Conservation (phyloP, 2,888 invertebrate species). For the Onthophagus sagittarius region DNA sequence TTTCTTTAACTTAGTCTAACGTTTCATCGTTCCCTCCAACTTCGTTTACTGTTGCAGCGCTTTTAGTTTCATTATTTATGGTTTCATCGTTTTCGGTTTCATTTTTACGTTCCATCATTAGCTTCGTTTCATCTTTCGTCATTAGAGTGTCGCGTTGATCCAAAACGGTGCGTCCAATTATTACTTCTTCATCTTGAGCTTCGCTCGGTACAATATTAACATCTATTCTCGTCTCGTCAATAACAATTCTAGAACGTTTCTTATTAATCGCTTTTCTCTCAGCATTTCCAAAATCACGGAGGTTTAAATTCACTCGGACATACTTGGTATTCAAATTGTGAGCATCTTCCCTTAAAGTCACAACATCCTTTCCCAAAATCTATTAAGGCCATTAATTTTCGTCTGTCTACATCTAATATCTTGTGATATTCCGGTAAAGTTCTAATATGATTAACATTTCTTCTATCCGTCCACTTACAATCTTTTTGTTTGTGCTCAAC, state of each 20-base stretch:
- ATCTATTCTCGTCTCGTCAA: neutral
- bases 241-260: neutral
- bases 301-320: neutral
- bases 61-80: no score
- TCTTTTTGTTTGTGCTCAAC: neutral
- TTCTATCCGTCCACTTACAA: neutral
- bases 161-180: neutral
- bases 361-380: neutral
- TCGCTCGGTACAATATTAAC: neutral
- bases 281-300: no score
- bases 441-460: neutral
- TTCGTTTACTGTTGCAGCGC: no score
- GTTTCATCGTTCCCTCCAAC: no score
- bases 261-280: neutral
- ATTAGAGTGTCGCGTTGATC: neutral
- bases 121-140: neutral
- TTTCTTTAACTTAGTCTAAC: no score
- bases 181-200: neutral
- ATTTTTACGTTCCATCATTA: neutral
- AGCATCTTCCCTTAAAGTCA: neutral
- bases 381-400: slow-evolving; percentile 1
- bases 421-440: neutral
- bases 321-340: neutral
- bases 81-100: no score
- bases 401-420: neutral